Percentiles rank a stretch among this genome's conserved stretches.
Conservation (phyloP, 1,140 invertebrate genomes). For the Tetramorium alpestre region DNA sequence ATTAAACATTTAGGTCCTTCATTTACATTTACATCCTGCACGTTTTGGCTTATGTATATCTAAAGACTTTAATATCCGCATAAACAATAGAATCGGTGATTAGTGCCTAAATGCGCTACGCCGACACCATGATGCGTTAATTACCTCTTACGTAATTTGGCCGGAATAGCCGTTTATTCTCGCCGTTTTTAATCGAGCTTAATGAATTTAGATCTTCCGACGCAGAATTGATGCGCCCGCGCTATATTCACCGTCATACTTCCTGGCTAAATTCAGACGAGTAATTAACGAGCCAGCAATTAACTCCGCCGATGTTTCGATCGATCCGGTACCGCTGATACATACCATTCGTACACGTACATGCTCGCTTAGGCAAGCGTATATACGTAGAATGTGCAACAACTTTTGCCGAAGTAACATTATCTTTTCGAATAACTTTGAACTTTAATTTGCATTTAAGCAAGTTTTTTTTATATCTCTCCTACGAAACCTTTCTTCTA, state of each 20-base stretch:
- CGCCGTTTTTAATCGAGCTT: conserved; percentile 46
- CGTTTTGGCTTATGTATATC: background rate
- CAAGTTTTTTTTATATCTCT: conserved; percentile 32
- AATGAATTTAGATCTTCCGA: conserved; percentile 58
- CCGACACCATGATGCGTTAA: background rate
- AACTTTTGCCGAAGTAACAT: conserved; percentile 14
- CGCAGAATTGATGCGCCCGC: conserved; percentile 41
- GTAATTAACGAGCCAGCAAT: conserved; percentile 68
- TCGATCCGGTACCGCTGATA: conserved; percentile 34
- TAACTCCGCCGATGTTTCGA: conserved; percentile 63
- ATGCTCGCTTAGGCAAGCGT: background rate
- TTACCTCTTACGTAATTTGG: conserved; percentile 16
- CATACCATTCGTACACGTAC: conserved; percentile 7
- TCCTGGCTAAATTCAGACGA: conserved; percentile 52
- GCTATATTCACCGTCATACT: conserved; percentile 38
- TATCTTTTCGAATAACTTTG: conserved; percentile 4
- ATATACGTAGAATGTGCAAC: background rate
- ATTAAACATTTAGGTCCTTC: background rate
- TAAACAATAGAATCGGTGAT: background rate
- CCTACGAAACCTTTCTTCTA: background rate
- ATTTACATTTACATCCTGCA: background rate
- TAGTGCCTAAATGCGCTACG: background rate
- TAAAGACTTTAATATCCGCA: conserved; percentile 25
- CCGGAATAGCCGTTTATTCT: conserved; percentile 31
- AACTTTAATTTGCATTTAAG: conserved; percentile 46